phyloP scores from a whole-genome alignment of 2,113 vertebrate species.

The Dipodomys ordii region DNA sequence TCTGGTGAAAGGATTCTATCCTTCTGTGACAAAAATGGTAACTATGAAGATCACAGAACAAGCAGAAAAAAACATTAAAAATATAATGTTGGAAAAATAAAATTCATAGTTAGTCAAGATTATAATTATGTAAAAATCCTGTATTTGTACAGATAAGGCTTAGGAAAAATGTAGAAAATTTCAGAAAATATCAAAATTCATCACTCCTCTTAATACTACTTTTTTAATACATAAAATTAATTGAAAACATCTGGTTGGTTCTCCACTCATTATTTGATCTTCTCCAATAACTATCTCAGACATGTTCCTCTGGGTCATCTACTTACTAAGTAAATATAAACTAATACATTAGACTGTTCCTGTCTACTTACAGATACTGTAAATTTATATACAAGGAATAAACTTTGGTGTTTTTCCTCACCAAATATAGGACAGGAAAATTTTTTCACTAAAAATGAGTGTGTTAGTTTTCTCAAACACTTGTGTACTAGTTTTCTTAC shows the following conservation, averaged over 20 bases:
- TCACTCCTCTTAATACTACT: neutral
- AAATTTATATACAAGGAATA: neutral
- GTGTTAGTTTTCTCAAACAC: too few species aligned
- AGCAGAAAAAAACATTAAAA: neutral
- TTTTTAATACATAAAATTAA: neutral
- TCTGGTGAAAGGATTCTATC: neutral
- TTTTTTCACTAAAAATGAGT: neutral
- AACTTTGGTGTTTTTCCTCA: too few species aligned
- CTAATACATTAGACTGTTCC: neutral
- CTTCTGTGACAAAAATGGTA: neutral
- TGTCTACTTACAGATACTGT: neutral
- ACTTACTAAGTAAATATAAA: neutral
- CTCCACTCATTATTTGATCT: neutral
- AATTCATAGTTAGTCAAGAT: neutral
- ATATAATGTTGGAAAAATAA: neutral
- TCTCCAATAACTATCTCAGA: neutral
- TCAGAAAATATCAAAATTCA: neutral
- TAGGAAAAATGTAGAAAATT: slow-evolving; percentile 20
- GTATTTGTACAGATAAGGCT: neutral
- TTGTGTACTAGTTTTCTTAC: neutral
- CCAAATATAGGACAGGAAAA: neutral
- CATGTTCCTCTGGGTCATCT: neutral
- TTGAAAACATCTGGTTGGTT: neutral
- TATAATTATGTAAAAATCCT: neutral
- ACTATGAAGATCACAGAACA: neutral